phyloP scores from a whole-genome alignment of 1,140 invertebrate species.

The Pantala flavescens region DNA sequence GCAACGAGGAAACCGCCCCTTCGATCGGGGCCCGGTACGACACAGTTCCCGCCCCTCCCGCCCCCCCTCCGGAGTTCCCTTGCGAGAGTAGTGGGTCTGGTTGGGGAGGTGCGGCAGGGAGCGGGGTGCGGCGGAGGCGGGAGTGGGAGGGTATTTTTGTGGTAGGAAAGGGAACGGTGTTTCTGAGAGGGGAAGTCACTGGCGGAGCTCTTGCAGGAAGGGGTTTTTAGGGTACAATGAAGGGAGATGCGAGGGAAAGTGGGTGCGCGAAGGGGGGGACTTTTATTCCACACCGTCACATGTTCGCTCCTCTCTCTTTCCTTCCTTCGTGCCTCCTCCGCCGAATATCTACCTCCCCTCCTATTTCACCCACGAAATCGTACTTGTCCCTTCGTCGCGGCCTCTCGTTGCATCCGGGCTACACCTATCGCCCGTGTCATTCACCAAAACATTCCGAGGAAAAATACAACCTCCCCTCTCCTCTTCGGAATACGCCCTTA shows the following conservation, averaged over 20 bases:
- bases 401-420: too few species aligned
- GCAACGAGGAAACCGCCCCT: constrained; percentile 1
- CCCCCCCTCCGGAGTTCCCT: not conserved
- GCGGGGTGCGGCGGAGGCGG: not conserved
- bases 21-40: not conserved
- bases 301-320: not conserved
- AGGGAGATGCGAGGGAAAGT: constrained; percentile 7
- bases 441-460: not conserved
- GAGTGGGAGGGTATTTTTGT: not conserved
- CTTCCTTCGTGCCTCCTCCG: not conserved
- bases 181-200: not conserved
- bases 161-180: not conserved
- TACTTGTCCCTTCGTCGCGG: too few species aligned
- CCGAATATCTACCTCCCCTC: too few species aligned
- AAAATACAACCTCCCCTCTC: not conserved
- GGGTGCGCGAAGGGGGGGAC: not conserved
- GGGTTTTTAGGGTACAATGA: constrained; percentile 5
- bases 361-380: too few species aligned
- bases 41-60: not conserved
- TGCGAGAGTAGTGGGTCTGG: not conserved
- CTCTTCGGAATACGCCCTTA: not conserved
- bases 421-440: too few species aligned
- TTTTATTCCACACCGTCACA: constrained; percentile 5
- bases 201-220: not conserved
- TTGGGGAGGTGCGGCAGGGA: not conserved